phyloP scores from a whole-genome alignment of 2,888 invertebrate species.

The Cataglyphis rosenhaueri region DNA sequence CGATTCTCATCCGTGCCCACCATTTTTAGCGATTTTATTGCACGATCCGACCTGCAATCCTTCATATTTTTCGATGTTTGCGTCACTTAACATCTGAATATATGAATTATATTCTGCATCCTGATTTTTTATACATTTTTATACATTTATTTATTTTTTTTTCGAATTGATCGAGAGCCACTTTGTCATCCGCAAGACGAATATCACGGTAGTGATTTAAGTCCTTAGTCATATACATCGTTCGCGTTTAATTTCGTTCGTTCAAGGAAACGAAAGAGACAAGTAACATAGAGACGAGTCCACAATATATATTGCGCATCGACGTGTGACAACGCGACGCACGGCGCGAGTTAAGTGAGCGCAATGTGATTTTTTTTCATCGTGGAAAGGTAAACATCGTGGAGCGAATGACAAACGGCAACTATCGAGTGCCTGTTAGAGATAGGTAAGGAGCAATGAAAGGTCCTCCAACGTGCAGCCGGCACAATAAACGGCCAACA shows the following conservation, averaged over 20 bases:
- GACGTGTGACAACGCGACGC: constrained; percentile 28
- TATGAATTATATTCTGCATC: neutral
- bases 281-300: neutral
- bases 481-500: constrained; percentile 65
- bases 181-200: constrained; percentile 3
- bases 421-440: constrained; percentile 71
- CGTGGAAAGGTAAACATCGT: constrained; percentile 59
- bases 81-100: neutral
- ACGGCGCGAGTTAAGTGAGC: constrained; percentile 27
- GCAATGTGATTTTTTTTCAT: constrained; percentile 59
- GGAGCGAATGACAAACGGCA: constrained; percentile 68
- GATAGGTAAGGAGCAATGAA: constrained; percentile 69
- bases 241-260: constrained; percentile 4
- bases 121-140: neutral
- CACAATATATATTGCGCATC: constrained; percentile 18
- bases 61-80: neutral
- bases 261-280: neutral
- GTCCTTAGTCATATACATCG: neutral
- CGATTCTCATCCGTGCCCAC: constrained; percentile 27
- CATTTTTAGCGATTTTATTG: constrained; percentile 19
- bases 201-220: neutral
- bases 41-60: neutral
- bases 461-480: constrained; percentile 64
- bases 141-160: no score
- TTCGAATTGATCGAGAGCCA: neutral